These are phyloP conservation scores for Patella pellucida DNA, from an alignment of 2,888 invertebrate species.

Conservation along the genomic window DNA sequence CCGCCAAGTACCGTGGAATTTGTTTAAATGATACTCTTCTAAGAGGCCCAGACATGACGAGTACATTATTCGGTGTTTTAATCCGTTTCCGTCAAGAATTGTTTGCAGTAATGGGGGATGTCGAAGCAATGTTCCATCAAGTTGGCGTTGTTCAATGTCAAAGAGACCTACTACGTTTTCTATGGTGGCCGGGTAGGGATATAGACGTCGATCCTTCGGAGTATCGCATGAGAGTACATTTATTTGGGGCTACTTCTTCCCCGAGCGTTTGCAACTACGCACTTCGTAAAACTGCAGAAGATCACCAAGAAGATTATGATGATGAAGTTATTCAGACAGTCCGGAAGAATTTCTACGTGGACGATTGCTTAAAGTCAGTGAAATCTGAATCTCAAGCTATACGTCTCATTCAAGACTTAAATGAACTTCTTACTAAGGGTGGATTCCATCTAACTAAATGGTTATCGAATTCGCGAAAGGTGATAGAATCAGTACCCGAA, in stretches of 20 bases:
- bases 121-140: constrained; percentile 14
- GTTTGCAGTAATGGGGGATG: constrained; percentile 3
- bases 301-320: background rate
- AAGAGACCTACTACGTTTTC: constrained; percentile 4
- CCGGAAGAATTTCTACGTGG: constrained; percentile 17
- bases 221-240: constrained; percentile 18
- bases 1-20: background rate
- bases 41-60: constrained; percentile 3
- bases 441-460: constrained; percentile 38
- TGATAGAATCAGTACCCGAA: constrained; percentile 33
- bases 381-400: constrained; percentile 10
- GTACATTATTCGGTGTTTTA: background rate
- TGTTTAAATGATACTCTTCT: background rate
- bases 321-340: background rate
- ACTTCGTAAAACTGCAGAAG: constrained; percentile 10
- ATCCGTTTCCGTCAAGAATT: background rate
- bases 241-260: constrained; percentile 11
- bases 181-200: constrained; percentile 12
- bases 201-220: background rate
- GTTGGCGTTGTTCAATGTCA: background rate
- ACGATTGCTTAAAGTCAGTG: constrained; percentile 13
- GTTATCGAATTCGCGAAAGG: constrained; percentile 31
- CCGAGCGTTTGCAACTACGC: constrained; percentile 18
- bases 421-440: constrained; percentile 16
- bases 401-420: background rate